A percentile compares a stretch with the other conserved stretches of the same genome.
Conservation (phyloP, 2,888 invertebrate species). For the Xestia rhomboidea region DNA sequence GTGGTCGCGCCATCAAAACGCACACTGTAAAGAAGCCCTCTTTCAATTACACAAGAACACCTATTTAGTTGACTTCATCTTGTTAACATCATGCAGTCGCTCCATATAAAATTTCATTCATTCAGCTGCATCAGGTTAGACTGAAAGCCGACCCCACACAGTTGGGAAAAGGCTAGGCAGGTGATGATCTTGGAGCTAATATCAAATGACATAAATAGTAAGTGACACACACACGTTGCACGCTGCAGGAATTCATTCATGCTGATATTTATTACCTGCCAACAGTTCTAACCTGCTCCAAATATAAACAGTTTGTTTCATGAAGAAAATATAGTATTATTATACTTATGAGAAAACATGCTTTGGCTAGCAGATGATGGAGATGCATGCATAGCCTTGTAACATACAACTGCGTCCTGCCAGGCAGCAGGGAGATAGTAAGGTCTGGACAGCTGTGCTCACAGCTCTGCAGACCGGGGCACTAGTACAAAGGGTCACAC, state of each 20-base stretch:
- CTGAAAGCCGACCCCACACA: too few species aligned
- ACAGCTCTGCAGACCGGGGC: not conserved
- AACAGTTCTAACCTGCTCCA: not conserved
- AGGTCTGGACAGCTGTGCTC: too few species aligned
- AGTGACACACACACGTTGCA: not conserved
- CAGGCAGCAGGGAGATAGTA: not conserved
- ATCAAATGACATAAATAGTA: not conserved
- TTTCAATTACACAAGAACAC: conserved; percentile 1
- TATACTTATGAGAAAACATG: not conserved
- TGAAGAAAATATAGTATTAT: too few species aligned
- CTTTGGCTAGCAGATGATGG: not conserved
- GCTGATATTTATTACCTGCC: not conserved
- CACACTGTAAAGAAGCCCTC: not conserved
- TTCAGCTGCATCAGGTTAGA: too few species aligned
- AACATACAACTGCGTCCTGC: not conserved
- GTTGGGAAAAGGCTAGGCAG: not conserved
- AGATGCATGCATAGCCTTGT: not conserved
- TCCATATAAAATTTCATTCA: too few species aligned
- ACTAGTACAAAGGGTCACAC: not conserved
- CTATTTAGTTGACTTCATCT: too few species aligned
- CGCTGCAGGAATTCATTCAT: not conserved
- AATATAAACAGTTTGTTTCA: not conserved
- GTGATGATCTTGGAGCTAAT: not conserved
- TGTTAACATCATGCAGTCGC: not conserved
- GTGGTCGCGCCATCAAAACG: too few species aligned